Base-by-base conservation (phyloP, 2,113 vertebrate species). In the Phasianus colchicus region DNA sequence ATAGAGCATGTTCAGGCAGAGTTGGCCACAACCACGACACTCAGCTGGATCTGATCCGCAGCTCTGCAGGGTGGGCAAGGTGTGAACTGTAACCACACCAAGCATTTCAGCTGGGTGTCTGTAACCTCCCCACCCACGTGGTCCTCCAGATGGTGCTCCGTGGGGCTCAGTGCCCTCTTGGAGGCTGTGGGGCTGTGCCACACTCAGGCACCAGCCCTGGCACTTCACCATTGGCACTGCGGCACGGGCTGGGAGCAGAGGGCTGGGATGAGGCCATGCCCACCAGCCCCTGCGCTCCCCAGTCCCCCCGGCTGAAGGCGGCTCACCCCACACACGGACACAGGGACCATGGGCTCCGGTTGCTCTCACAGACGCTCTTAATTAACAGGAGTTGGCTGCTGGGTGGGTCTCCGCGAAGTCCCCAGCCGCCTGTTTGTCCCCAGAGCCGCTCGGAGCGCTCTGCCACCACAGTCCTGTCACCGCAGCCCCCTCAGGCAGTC, bases 401-500 rank as follows among this genome's bases (percentile, higher is more conserved):
- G 55, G 32, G 47, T 2, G 2, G 13, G 57, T 81, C 43, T 83
- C 50, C 2, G 65, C 3, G 1, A 55, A 43, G 70, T 45, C 66
- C 77, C 88, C 90, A 36, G 43, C 47, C 70, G 38, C 22, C 3
- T 65, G 55, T 48, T 88, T 38, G n/a, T 71, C 36, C 80, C 60
- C 55, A 80, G 50, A 77, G 80, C 42, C 1, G 3, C 60, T 69
- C 0, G 2, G 65, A 74, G 63, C 38, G 85, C 72, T 86, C 69
- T 9, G 27, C 69, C 72, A 69, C 60, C 72, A 73, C 55, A 74
- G 85, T 85, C 60, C 55, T 19, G 6, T 64, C 36, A 74, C 38
- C 0, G 0, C 0, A 3, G 43, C 17, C 36, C 11, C 13, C 47
- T 98, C 96, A 99, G 54, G 93, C 97, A 0, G 57, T 98, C 97